Evolutionary conservation across 2,888 invertebrate genomes (phyloP).

Genomic region (Galerucella calmariensis): DNA sequence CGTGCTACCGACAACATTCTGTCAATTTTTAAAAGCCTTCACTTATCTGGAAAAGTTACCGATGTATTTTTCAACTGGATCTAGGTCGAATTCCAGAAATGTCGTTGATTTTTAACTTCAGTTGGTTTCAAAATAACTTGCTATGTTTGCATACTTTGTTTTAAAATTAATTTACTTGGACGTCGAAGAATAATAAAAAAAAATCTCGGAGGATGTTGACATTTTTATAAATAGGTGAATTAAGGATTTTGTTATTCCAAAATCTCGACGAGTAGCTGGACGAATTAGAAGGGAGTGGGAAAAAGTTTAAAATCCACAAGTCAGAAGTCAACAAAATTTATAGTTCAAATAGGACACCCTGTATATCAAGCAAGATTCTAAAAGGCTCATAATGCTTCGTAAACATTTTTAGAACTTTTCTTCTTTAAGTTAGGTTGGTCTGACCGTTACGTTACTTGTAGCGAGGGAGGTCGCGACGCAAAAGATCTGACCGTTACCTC

Average conservation of each 20-base stretch:
- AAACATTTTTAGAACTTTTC: too few species aligned
- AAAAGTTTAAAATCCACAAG: too few species aligned
- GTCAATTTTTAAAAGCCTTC: neutral
- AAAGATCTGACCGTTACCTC: too few species aligned
- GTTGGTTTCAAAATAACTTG: slow-evolving; percentile 14
- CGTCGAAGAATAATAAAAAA: too few species aligned
- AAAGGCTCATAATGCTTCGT: too few species aligned
- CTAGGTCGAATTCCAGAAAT: slow-evolving; percentile 21
- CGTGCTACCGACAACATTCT: neutral
- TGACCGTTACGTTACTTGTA: too few species aligned
- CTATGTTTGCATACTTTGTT: slow-evolving; percentile 4
- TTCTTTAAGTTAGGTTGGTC: too few species aligned
- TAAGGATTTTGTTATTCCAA: neutral
- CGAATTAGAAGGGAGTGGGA: neutral
- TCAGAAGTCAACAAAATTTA: neutral
- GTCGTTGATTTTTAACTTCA: slow-evolving; percentile 15
- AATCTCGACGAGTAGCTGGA: neutral
- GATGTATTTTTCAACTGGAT: slow-evolving; percentile 2
- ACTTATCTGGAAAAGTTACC: neutral
- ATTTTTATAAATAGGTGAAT: neutral
- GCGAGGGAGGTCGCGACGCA: too few species aligned
- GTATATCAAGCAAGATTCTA: too few species aligned
- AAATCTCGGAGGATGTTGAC: neutral
- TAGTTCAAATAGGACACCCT: too few species aligned
- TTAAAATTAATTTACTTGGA: slow-evolving; percentile 4